Base-by-base conservation (phyloP, 2,888 invertebrate species). In the Scaeva pyrastri region DNA sequence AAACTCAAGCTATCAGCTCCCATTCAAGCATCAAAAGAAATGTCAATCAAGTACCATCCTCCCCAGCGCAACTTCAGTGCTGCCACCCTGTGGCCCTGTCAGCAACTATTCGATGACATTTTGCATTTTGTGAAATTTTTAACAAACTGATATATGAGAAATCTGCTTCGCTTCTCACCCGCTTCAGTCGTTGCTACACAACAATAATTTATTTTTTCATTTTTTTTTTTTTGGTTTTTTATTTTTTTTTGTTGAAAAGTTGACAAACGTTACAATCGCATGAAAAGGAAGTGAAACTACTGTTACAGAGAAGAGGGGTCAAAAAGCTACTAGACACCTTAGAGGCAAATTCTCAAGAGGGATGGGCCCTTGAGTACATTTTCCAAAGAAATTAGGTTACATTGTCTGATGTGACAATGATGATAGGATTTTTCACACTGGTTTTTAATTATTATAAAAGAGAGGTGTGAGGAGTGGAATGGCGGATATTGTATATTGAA, bases 241-340 rank as follows among this genome's bases (percentile, higher is more conserved):
- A 16, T 55, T 6, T 36, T 50, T 60, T 60, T 45, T 64, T 48
- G 14, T 48, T n/a, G 21, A 39, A 71, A 62, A 78, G 48, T 56
- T 70, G 78, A 64, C 73, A 74, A 70, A 70, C 50, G 74, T 74
- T 70, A 64, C 43, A 45, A 74, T 78, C 68, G 50, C 36, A 77
- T 70, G 62, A 81, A 70, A 78, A 81, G 71, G 77, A 81, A 78
- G 70, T 71, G 52, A 82, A 82, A 73, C 71, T 73, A 43, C 45
- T 66, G 31, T 48, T 66, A 41, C 23, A 31, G 66, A 31, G 66
- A 78, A 66, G 77, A 43, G 86, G 77, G 86, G 81, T 86, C 77
- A 86, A 86, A 85, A 86, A 86, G 86, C 81, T 86, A 86, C 81
- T 86, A 81, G 77, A 86, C 77, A 58, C 66, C 68, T 78, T 45